These are phyloP conservation scores for Mola mola DNA, from an alignment of 2,113 vertebrate genomes.

Conservation along the genomic window DNA sequence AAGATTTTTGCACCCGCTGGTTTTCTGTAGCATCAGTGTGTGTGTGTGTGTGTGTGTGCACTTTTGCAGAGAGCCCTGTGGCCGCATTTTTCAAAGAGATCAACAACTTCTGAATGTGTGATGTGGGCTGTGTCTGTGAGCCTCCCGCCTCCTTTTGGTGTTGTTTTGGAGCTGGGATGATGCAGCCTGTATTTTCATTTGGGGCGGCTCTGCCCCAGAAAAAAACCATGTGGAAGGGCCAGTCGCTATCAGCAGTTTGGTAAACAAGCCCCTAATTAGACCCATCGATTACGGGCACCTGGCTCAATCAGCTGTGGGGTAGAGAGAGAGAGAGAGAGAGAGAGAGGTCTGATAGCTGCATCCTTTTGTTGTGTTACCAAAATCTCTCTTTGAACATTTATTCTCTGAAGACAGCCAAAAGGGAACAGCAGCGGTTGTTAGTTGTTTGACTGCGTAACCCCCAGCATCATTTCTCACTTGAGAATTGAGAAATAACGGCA, in stretches of 20 bases:
- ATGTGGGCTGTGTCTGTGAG: neutral
- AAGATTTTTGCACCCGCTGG: neutral
- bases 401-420: conserved; percentile 27
- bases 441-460: conserved; percentile 9
- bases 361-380: conserved; percentile 17
- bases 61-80: neutral
- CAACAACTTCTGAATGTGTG: conserved; percentile 1
- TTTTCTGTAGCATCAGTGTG: neutral
- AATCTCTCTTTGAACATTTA: conserved; percentile 35
- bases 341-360: neutral
- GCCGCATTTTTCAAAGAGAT: conserved; percentile 5
- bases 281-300: conserved; percentile 69
- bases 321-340: neutral
- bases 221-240: conserved; percentile 60
- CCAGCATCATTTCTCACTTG: conserved; percentile 1
- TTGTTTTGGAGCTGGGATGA: conserved; percentile 34
- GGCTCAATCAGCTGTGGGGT: conserved; percentile 39
- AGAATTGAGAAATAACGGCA: conserved; percentile 1
- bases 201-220: conserved; percentile 42
- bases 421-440: conserved; percentile 3
- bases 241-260: conserved; percentile 50
- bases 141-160: too few relatives aligned
- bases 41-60: neutral
- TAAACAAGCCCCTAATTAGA: conserved; percentile 73
- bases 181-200: conserved; percentile 41